phyloP scores from a whole-genome alignment of 2,113 vertebrate species.

The Mungos mungo region DNA sequence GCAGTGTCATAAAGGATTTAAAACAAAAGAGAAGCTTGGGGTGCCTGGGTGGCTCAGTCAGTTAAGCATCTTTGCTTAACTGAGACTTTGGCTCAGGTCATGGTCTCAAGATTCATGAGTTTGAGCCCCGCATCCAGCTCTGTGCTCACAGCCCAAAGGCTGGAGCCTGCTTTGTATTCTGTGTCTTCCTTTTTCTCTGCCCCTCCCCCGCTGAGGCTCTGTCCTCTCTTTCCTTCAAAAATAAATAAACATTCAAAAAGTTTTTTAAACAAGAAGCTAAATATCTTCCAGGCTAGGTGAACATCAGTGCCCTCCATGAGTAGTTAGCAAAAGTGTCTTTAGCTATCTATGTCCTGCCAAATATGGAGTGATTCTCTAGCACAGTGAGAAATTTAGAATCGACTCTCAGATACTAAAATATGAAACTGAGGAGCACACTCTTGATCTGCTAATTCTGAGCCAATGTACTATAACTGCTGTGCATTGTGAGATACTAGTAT shows the following conservation, averaged over 20 bases:
- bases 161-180: no score
- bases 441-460: constrained; percentile 78
- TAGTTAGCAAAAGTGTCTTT: constrained; percentile 62
- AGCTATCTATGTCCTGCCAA: constrained; percentile 51
- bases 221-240: no score
- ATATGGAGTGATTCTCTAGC: constrained; percentile 56
- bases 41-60: no score
- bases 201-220: no score
- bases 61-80: no score
- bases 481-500: constrained; percentile 71
- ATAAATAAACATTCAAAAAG: no score
- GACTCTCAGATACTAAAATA: constrained; percentile 11
- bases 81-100: no score
- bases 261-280: constrained; percentile 29
- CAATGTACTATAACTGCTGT: constrained; percentile 65
- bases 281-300: constrained; percentile 57
- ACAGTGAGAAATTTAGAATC: constrained; percentile 63
- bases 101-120: no score
- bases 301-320: neutral
- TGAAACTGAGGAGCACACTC: constrained; percentile 61
- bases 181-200: no score
- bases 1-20: constrained; percentile 68
- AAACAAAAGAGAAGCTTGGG: neutral
- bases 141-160: no score
- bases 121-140: no score